Conservation (phyloP, 2,113 vertebrate genomes). For the Hippocampus abdominalis region DNA sequence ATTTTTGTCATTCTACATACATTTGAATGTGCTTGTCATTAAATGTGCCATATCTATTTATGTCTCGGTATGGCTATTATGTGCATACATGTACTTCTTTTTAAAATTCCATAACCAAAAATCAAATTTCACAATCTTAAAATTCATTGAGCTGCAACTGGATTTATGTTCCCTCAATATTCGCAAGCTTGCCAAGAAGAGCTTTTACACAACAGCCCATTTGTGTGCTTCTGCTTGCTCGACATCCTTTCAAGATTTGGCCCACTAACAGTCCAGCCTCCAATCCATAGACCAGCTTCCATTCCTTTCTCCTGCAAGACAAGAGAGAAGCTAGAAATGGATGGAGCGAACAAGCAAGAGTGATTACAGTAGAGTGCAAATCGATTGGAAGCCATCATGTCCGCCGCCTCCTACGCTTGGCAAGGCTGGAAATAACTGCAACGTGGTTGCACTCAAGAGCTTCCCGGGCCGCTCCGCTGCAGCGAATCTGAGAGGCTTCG, state of each 20-base stretch:
- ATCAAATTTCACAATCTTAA: neutral
- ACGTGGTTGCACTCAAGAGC: conserved; percentile 61
- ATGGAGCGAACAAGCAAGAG: conserved; percentile 36
- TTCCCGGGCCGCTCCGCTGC: conserved; percentile 53
- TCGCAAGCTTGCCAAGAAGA: neutral
- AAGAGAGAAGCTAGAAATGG: conserved; percentile 32
- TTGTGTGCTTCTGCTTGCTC: conserved; percentile 5
- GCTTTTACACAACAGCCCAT: neutral
- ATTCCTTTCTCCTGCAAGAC: conserved; percentile 27
- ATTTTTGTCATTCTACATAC: too few species aligned
- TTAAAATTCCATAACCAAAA: too few species aligned
- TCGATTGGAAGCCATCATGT: conserved; percentile 71
- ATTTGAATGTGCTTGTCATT: too few species aligned
- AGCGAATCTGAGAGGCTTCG: conserved; percentile 27
- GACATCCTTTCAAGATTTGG: conserved; percentile 17
- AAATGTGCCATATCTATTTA: too few species aligned
- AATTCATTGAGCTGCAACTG: neutral
- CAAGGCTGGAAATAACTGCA: conserved; percentile 58
- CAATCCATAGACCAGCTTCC: conserved; percentile 12
- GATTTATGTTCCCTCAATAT: neutral
- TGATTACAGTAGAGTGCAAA: conserved; percentile 67
- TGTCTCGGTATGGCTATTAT: too few species aligned
- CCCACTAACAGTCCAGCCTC: conserved; percentile 12
- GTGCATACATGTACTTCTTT: too few species aligned
- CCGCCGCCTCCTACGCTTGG: conserved; percentile 61